These are phyloP conservation scores for Masticophis lateralis DNA, from an alignment of 2,797 vertebrate species.

Conservation along the genomic window DNA sequence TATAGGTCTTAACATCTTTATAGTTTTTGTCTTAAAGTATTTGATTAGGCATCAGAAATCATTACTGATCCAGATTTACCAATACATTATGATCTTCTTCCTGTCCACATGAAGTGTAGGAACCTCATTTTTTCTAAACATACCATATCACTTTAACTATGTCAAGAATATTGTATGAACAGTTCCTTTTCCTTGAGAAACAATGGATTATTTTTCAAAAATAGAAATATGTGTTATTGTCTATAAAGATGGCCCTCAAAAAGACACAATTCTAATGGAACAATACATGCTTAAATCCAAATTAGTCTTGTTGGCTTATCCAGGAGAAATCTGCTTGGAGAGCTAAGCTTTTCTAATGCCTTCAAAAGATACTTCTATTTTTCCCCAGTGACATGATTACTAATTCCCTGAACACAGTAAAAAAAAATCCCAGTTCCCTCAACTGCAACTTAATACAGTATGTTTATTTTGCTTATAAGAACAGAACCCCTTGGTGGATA, in stretches of 20 bases:
- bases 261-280: not conserved
- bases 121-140: not conserved
- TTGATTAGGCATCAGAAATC: not conserved
- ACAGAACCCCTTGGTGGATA: not conserved
- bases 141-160: not conserved
- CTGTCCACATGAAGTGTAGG: no score
- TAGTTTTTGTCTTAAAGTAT: not conserved
- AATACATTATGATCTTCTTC: not conserved
- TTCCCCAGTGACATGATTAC: not conserved
- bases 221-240: not conserved
- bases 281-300: not conserved
- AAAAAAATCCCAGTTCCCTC: not conserved
- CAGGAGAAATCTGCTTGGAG: not conserved
- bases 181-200: not conserved
- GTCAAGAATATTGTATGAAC: not conserved
- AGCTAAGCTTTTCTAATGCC: not conserved
- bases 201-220: not conserved
- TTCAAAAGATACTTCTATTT: not conserved
- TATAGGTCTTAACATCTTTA: not conserved
- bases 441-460: not conserved
- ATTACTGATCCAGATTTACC: not conserved
- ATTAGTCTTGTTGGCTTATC: not conserved
- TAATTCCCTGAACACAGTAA: not conserved
- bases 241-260: not conserved
- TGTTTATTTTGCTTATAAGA: not conserved